Evolutionary conservation across 2,888 invertebrate genomes (phyloP), one percentile per base, ranked within the genome.

Genomic region (Uloborus plumipes): DNA sequence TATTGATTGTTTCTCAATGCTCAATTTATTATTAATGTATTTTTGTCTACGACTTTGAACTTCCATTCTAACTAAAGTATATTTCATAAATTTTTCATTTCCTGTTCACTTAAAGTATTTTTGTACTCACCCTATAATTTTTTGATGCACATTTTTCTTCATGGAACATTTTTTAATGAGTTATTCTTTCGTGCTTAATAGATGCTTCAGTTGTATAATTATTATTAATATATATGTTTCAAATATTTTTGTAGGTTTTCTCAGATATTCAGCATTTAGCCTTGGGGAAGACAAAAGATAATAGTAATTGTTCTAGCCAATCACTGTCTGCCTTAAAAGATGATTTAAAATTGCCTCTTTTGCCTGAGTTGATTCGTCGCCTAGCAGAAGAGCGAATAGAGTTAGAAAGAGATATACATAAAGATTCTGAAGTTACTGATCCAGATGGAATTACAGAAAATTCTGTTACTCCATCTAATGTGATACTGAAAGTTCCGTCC

Each of bases 401-500:
- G 73, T 86, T 87, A 77, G 89, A 89, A 85, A 79, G 87, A 50
- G 69, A 73, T 69, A 53, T 39, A 13, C 53, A 72, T 11, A 71
- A 74, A 50, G 70, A 72, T 62, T 50, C 39, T 58, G 80, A 70
- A 58, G 71, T 26, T 22, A 65, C 39, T 73, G 51, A 75, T 87
- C 91, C 92, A 74, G 88, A 91, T 91, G 87, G 91, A 91, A 89
- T 89, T 86, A 88, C 89, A 85, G 70, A 84, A 55, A 51, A 62
- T 55, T 72, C 81, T 81, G 64, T 18, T 18, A 16, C 72, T 31
- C 65, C 55, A 83, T 74, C 85, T 66, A 89, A 90, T 87, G 94
- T 95, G 90, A 95, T 96, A 90, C 93, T 96, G 88, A 95, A 95
- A 91, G 95, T 96, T 92, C 96, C 96, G 92, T 95, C 96, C 92